phyloP scores from a whole-genome alignment of 2,888 invertebrate species.

The Drepana falcataria region DNA sequence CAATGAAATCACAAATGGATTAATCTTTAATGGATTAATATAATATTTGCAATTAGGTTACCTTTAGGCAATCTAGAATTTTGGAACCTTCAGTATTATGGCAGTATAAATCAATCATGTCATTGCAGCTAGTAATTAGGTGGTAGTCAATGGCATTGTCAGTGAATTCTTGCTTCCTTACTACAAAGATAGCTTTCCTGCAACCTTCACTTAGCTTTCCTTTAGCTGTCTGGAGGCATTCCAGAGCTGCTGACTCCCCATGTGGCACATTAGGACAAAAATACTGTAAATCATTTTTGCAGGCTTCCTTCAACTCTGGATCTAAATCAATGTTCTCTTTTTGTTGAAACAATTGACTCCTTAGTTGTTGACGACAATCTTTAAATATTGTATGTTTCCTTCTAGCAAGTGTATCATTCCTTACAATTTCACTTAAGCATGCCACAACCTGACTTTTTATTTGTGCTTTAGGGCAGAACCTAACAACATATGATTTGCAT shows the following conservation, averaged over 20 bases:
- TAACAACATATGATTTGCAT: slow-evolving; percentile 89
- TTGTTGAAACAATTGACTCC: slow-evolving; percentile 94
- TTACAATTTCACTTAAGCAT: slow-evolving; percentile 93
- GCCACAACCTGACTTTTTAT: slow-evolving; percentile 88
- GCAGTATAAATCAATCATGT: slow-evolving; percentile 92
- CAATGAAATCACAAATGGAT: not conserved
- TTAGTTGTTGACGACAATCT: slow-evolving; percentile 93
- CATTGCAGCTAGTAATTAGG: slow-evolving; percentile 89
- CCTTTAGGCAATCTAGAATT: slow-evolving; percentile 88
- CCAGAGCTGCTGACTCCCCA: slow-evolving; percentile 86
- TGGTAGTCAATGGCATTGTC: slow-evolving; percentile 94
- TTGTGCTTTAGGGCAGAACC: slow-evolving; percentile 83
- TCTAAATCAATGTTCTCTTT: slow-evolving; percentile 93
- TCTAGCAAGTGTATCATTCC: slow-evolving; percentile 90
- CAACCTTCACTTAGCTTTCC: slow-evolving; percentile 83
- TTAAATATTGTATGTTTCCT: slow-evolving; percentile 89
- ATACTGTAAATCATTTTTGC: slow-evolving; percentile 86
- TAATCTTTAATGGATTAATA: not conserved
- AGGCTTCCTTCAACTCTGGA: slow-evolving; percentile 89
- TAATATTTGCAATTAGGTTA: slow-evolving; percentile 28
- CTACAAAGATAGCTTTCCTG: slow-evolving; percentile 88
- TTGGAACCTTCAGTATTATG: slow-evolving; percentile 83
- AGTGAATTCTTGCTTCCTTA: slow-evolving; percentile 90
- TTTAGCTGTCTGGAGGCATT: slow-evolving; percentile 85
- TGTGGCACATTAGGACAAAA: slow-evolving; percentile 84